Conservation (phyloP, 1,140 invertebrate species). For the Phymastichus coffea region DNA sequence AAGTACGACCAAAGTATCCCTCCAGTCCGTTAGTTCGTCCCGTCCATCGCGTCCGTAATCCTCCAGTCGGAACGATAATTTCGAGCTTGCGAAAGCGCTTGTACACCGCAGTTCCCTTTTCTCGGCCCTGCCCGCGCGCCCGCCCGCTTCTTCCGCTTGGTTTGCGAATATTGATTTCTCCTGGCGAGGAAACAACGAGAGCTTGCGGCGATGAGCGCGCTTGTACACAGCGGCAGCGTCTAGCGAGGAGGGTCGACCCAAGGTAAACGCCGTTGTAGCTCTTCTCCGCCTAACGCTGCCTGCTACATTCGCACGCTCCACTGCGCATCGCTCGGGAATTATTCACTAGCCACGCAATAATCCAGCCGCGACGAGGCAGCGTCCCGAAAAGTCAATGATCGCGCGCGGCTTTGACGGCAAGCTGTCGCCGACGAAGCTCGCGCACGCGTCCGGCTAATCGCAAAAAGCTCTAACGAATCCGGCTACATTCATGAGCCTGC, state of each 20-base stretch:
- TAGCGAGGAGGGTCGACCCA: background rate
- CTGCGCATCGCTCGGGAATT: background rate
- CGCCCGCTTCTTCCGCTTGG: constrained; percentile 5
- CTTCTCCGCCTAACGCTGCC: background rate
- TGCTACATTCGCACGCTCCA: background rate
- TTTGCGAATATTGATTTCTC: constrained; percentile 29
- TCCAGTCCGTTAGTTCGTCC: background rate
- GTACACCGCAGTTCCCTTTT: background rate
- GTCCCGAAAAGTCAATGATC: background rate
- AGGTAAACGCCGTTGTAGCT: background rate
- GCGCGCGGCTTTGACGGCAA: background rate
- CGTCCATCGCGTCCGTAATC: constrained; percentile 21
- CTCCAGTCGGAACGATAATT: constrained; percentile 17
- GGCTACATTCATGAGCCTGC: constrained; percentile 28
- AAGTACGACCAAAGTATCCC: constrained; percentile 24
- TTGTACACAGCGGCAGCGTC: background rate
- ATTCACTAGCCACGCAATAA: background rate
- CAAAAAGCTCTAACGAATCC: constrained; percentile 18
- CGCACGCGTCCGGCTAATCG: background rate
- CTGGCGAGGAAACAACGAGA: constrained; percentile 19
- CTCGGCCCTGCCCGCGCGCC: background rate
- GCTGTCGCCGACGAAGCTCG: background rate
- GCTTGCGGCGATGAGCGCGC: background rate
- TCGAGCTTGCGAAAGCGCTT: too few relatives aligned
- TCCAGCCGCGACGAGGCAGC: background rate